phyloP scores from a whole-genome alignment of 2,888 invertebrate species.

The Syrista parreyssii region DNA sequence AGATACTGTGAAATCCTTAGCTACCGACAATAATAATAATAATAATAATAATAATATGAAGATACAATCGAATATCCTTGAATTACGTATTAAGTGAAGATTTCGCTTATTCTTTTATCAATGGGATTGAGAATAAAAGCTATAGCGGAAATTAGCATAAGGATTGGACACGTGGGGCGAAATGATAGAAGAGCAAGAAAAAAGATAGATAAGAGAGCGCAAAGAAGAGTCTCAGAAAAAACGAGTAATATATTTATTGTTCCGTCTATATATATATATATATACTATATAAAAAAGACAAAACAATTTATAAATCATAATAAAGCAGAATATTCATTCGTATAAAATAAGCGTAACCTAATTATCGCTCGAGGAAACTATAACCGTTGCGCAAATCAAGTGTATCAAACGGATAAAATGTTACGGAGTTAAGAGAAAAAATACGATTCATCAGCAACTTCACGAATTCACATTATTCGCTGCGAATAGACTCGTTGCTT shows the following conservation, averaged over 20 bases:
- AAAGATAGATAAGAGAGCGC: background rate
- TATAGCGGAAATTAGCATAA: no score
- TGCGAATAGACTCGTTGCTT: no score
- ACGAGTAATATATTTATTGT: background rate
- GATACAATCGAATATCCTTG: conserved; percentile 1
- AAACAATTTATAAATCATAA: background rate
- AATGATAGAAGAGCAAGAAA: background rate
- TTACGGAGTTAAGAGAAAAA: no score
- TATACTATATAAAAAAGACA: background rate
- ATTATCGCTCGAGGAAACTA: background rate
- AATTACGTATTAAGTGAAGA: background rate
- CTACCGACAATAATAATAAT: conserved; percentile 3
- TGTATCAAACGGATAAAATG: no score
- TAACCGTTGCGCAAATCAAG: background rate
- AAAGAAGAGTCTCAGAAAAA: background rate
- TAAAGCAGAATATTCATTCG: background rate
- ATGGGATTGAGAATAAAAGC: no score
- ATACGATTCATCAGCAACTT: no score
- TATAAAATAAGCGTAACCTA: conserved; percentile 3
- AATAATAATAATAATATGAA: background rate
- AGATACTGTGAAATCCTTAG: background rate
- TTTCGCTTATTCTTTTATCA: no score
- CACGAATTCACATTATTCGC: no score
- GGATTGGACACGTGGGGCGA: background rate
- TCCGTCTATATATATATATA: background rate